These are phyloP conservation scores for Adelosebastes latens DNA, from an alignment of 2,797 vertebrate genomes.

Conservation along the genomic window DNA sequence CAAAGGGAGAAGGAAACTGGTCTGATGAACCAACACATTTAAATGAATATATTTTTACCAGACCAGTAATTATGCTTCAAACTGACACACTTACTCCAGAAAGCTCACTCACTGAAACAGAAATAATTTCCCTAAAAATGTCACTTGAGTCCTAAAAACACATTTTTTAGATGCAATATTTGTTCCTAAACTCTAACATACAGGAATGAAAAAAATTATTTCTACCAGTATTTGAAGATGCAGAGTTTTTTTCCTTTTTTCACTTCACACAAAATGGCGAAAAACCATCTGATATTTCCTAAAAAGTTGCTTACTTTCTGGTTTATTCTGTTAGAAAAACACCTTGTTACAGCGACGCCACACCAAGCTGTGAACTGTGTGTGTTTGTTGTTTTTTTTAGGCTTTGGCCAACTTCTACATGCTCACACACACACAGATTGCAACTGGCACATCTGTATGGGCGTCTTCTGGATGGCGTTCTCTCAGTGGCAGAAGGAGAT, in stretches of 20 bases:
- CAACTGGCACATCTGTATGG: slow-evolving; percentile 11
- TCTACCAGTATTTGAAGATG: slow-evolving; percentile 28
- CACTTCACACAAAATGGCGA: slow-evolving; percentile 31
- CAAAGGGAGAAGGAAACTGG: slow-evolving; percentile 1
- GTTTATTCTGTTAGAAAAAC: slow-evolving; percentile 48
- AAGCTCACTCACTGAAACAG: slow-evolving; percentile 22
- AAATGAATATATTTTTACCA: slow-evolving; percentile 25
- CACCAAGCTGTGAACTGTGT: neutral
- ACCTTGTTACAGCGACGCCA: slow-evolving; percentile 8
- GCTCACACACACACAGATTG: slow-evolving; percentile 27
- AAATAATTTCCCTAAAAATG: slow-evolving; percentile 7
- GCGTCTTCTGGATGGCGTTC: slow-evolving; percentile 8
- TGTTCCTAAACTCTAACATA: slow-evolving; percentile 46
- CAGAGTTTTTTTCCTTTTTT: neutral
- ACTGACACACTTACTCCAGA: slow-evolving; percentile 18
- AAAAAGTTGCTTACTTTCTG: slow-evolving; percentile 48
- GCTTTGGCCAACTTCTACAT: slow-evolving; percentile 6
- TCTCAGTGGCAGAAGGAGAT: slow-evolving; percentile 21
- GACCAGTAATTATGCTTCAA: slow-evolving; percentile 49
- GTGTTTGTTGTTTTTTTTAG: slow-evolving; percentile 10
- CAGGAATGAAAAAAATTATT: slow-evolving; percentile 38
- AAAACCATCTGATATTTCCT: slow-evolving; percentile 20
- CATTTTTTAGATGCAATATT: slow-evolving; percentile 11
- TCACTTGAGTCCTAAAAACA: slow-evolving; percentile 44
- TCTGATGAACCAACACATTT: slow-evolving; percentile 31